Conservation (phyloP, 2,888 invertebrate species). For the Heliconius ethilla region DNA sequence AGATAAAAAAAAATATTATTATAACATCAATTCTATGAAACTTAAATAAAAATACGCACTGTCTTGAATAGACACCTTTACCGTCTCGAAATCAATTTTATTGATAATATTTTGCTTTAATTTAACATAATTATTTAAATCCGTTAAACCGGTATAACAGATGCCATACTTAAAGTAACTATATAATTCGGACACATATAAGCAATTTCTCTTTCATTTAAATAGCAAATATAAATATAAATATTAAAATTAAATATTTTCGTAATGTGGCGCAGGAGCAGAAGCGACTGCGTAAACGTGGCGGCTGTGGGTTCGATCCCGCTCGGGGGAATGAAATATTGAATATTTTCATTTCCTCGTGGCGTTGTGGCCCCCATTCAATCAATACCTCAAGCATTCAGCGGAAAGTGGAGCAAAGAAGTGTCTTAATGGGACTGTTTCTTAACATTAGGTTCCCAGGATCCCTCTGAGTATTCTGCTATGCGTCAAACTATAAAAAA, state of each 20-base stretch:
- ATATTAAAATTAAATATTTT: background rate
- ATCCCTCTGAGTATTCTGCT: background rate
- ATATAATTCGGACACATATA: background rate
- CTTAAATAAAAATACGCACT: background rate
- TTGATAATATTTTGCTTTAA: conserved; percentile 1
- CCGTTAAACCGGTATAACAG: conserved; percentile 14
- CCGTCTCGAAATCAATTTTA: background rate
- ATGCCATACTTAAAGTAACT: conserved; percentile 13
- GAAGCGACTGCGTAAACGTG: background rate
- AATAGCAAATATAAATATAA: background rate
- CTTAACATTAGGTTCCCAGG: background rate
- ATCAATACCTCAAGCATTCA: background rate
- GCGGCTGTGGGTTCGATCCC: background rate
- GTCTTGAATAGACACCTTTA: conserved; percentile 18
- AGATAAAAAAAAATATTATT: background rate
- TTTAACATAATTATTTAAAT: conserved; percentile 15
- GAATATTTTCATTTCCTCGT: background rate
- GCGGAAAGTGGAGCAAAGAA: background rate
- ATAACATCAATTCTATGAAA: background rate
- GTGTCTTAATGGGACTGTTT: background rate
- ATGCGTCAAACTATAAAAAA: background rate
- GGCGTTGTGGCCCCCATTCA: background rate
- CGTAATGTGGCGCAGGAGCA: background rate
- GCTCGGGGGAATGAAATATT: background rate
- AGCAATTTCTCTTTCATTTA: conserved; percentile 9